Base-by-base conservation (phyloP, 2,113 vertebrate species). In the Phalacrocorax aristotelis region DNA sequence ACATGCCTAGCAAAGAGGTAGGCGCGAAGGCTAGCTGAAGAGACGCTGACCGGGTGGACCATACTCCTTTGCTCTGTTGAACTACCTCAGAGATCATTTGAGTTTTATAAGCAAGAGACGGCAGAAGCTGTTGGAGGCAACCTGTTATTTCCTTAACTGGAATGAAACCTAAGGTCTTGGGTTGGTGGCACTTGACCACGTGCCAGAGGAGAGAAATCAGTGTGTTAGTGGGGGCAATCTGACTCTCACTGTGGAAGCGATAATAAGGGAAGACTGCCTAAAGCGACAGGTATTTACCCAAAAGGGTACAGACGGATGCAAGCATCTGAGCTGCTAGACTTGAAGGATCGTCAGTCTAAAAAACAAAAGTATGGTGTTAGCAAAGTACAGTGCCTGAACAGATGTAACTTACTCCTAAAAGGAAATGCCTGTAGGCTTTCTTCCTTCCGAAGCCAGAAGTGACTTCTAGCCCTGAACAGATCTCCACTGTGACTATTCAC, bases 311-410 rank as follows among this genome's bases (percentile, higher is more conserved):
- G 95, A 94, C 87, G 87, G 87, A 93, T 97, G 62, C 92, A 83
- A 97, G 96, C 96, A 96, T 96, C 95, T 96, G 96, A 96, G 96
- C 96, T 97, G 95, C 96, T 97, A 96, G 96, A 97, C 96, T 96
- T 80, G 71, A 95, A 95, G 95, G 92, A 78, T 96, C 93, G 74
- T 96, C 93, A 91, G 82, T 83, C 93, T 96, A 86, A 96, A 97
- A 96, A 94, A 87, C 95, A 95, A 96, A 97, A 96, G 92, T 96
- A 23, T 95, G 96, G 92, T 96, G 96, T 92, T 96, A 96, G 87
- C 75, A 61, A 90, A 97, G 96, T 96, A 36, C 75, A 96, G 95
- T 95, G 95, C 58, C 62, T 96, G 96, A 97, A 96, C 96, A 97
- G 95, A 96, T 96, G 96, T 94, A 96, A 9, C 92, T 83, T 62